phyloP scores from a whole-genome alignment of 1,140 invertebrate species.

The Pemphigus obesinymphae region DNA sequence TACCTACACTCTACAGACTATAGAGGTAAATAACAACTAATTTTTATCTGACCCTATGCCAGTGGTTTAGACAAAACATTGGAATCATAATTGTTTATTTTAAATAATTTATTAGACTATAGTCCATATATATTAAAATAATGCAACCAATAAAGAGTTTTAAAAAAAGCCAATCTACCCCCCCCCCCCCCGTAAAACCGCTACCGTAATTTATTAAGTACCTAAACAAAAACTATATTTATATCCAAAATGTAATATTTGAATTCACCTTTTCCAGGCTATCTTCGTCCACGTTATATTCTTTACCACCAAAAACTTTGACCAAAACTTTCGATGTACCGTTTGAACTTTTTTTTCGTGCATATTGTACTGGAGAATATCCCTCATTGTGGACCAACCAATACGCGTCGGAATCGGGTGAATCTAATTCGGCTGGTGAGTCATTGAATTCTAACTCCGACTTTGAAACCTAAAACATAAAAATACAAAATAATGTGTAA shows the following conservation, averaged over 20 bases:
- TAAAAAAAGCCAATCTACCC: too few relatives aligned
- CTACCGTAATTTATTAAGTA: background rate
- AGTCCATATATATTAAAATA: too few relatives aligned
- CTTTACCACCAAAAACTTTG: constrained; percentile 69
- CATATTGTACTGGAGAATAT: constrained; percentile 72
- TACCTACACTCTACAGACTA: too few relatives aligned
- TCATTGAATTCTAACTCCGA: constrained; percentile 48
- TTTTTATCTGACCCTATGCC: too few relatives aligned
- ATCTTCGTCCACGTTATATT: constrained; percentile 84
- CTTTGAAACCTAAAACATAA: background rate
- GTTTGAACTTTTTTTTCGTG: constrained; percentile 48
- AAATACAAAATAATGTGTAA: background rate
- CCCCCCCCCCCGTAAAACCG: too few relatives aligned
- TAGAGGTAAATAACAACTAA: too few relatives aligned
- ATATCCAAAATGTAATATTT: background rate
- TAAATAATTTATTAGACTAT: too few relatives aligned
- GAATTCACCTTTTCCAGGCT: constrained; percentile 75
- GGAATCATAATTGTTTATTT: too few relatives aligned
- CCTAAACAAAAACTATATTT: too few relatives aligned
- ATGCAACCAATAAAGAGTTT: too few relatives aligned
- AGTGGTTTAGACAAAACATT: too few relatives aligned
- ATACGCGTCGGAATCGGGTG: constrained; percentile 72
- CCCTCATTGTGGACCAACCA: constrained; percentile 89
- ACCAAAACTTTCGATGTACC: constrained; percentile 64
- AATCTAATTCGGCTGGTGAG: constrained; percentile 70